phyloP scores from a whole-genome alignment of 1,140 invertebrate species.

The Apis cerana region DNA sequence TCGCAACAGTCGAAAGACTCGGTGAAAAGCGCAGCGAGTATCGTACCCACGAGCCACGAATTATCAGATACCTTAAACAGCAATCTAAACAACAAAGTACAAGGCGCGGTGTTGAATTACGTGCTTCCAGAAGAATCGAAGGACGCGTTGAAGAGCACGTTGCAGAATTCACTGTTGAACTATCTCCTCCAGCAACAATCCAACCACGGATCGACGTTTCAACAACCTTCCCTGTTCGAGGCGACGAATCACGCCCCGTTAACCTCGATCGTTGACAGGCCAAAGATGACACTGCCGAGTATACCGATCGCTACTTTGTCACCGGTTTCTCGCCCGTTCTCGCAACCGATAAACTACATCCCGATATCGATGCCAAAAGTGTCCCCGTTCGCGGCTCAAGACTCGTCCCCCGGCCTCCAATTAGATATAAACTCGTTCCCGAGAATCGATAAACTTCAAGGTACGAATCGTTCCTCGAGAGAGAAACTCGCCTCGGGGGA shows the following conservation, averaged over 20 bases:
- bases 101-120: slow-evolving; percentile 24
- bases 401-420: slow-evolving; percentile 11
- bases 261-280: slow-evolving; percentile 16
- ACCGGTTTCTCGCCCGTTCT: slow-evolving; percentile 55
- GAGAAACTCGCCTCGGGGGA: background rate
- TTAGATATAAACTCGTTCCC: slow-evolving; percentile 25
- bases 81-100: slow-evolving; percentile 20
- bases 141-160: slow-evolving; percentile 21
- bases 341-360: slow-evolving; percentile 48
- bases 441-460: slow-evolving; percentile 21
- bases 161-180: slow-evolving; percentile 42
- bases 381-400: slow-evolving; percentile 7
- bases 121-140: slow-evolving; percentile 43
- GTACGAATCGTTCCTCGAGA: background rate
- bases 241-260: slow-evolving; percentile 59
- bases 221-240: slow-evolving; percentile 55
- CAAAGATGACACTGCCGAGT: slow-evolving; percentile 50
- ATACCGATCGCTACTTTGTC: slow-evolving; percentile 47
- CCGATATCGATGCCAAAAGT: slow-evolving; percentile 33
- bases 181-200: slow-evolving; percentile 39
- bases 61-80: background rate
- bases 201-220: slow-evolving; percentile 21
- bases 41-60: background rate
- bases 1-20: slow-evolving; percentile 4
- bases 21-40: slow-evolving; percentile 21